Percentiles rank a stretch among this genome's conserved stretches.
Evolutionary conservation across 2,888 invertebrate species (phyloP).

Genomic region (Troides aeacus): DNA sequence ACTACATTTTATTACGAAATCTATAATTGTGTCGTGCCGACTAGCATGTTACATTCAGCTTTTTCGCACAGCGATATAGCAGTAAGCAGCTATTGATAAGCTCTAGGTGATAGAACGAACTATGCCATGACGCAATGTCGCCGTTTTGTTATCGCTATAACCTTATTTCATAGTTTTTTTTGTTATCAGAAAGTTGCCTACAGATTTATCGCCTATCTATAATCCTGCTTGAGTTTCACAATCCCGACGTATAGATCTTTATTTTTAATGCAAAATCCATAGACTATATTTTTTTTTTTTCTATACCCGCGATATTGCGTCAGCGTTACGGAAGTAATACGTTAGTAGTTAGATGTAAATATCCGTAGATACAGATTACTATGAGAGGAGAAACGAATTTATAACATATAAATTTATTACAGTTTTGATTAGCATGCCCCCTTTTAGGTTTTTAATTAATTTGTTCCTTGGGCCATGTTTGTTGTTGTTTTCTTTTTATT

Average conservation of each 20-base stretch:
- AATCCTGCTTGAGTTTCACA: constrained; percentile 4
- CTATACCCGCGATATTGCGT: constrained; percentile 23
- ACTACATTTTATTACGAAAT: constrained; percentile 13
- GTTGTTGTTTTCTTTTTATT: neutral
- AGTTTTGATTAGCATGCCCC: neutral
- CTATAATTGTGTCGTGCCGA: constrained; percentile 6
- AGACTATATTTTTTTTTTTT: neutral
- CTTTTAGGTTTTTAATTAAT: constrained; percentile 18
- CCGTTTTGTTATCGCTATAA: neutral
- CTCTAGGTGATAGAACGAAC: constrained; percentile 5
- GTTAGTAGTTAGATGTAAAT: constrained; percentile 16
- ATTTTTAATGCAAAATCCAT: neutral
- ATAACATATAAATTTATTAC: constrained; percentile 9
- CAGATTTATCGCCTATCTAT: constrained; percentile 4
- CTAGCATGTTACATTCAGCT: constrained; percentile 13
- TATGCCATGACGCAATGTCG: constrained; percentile 23
- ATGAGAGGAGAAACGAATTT: constrained; percentile 26
- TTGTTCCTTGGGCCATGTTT: constrained; percentile 5
- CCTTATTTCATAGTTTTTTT: neutral
- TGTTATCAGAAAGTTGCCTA: neutral
- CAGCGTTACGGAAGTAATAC: constrained; percentile 12
- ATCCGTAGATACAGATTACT: constrained; percentile 14
- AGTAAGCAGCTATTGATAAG: constrained; percentile 21
- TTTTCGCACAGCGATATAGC: constrained; percentile 27
- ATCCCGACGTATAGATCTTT: neutral